Conservation (phyloP, 2,888 invertebrate species). For the Empis stercorea region DNA sequence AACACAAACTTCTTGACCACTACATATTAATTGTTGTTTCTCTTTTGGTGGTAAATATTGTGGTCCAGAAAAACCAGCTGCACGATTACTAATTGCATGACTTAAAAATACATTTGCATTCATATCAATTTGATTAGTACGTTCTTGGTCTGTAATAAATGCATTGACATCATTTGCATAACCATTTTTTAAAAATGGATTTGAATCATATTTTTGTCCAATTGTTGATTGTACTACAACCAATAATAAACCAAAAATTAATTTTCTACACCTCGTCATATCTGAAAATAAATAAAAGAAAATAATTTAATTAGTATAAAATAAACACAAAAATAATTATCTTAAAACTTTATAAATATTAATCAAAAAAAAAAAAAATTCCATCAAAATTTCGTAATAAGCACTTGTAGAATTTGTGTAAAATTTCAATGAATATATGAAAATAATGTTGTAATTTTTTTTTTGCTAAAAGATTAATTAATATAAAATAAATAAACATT, state of each 20-base stretch:
- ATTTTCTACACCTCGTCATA: slow-evolving; percentile 8
- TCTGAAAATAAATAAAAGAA: slow-evolving; percentile 5
- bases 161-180: slow-evolving; percentile 10
- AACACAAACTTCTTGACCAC: slow-evolving; percentile 49
- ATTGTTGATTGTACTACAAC: slow-evolving; percentile 5
- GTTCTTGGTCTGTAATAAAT: slow-evolving; percentile 7
- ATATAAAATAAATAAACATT: too few relatives aligned
- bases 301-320: not conserved
- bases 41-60: slow-evolving; percentile 13
- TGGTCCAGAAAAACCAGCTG: slow-evolving; percentile 11
- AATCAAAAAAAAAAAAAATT: too few relatives aligned
- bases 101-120: slow-evolving; percentile 4
- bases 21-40: slow-evolving; percentile 33
- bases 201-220: slow-evolving; percentile 5
- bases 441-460: too few relatives aligned
- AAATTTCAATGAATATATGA: too few relatives aligned
- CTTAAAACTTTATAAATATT: too few relatives aligned
- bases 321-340: too few relatives aligned
- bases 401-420: too few relatives aligned
- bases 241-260: slow-evolving; percentile 3
- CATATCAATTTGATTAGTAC: slow-evolving; percentile 3
- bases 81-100: slow-evolving; percentile 8
- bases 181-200: slow-evolving; percentile 10
- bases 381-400: too few relatives aligned
- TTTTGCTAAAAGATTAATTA: too few relatives aligned